Percentiles rank a stretch among this genome's conserved stretches.
phyloP scores from a whole-genome alignment of 2,113 vertebrate species.

The Cryptomyrus ogoouensis region DNA sequence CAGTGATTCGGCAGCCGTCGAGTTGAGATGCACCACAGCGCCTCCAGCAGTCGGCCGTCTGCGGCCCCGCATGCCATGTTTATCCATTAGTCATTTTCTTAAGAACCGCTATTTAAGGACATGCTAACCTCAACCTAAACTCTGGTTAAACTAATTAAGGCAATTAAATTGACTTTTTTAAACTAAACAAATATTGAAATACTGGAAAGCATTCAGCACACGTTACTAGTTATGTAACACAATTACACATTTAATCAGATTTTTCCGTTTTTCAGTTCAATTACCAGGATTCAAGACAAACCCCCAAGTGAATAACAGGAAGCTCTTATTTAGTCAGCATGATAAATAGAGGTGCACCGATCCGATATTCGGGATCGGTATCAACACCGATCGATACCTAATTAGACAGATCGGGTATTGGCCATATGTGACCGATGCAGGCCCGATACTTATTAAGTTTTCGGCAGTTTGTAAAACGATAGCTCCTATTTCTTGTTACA shows the following conservation, averaged over 20 bases:
- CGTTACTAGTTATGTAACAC: not conserved
- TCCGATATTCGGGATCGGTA: not conserved
- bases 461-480: not conserved
- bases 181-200: not conserved
- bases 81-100: not conserved
- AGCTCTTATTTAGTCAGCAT: not conserved
- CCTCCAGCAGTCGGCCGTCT: not conserved
- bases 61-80: not conserved
- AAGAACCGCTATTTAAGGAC: not conserved
- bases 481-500: not conserved
- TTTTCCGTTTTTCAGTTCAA: not conserved
- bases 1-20: not conserved
- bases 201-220: not conserved
- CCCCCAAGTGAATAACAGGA: not conserved
- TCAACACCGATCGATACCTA: not conserved
- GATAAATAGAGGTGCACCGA: not conserved
- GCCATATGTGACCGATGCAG: not conserved
- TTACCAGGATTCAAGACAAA: not conserved
- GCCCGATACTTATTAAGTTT: not conserved
- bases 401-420: not conserved
- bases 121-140: not conserved
- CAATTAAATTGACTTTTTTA: not conserved
- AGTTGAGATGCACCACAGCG: not conserved
- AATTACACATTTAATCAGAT: not conserved
- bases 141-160: not conserved